A percentile compares a stretch with the other conserved stretches of the same genome.
These are phyloP conservation scores for Caenorhabditis sinica DNA, from an alignment of 2,888 invertebrate genomes.

Conservation along the genomic window DNA sequence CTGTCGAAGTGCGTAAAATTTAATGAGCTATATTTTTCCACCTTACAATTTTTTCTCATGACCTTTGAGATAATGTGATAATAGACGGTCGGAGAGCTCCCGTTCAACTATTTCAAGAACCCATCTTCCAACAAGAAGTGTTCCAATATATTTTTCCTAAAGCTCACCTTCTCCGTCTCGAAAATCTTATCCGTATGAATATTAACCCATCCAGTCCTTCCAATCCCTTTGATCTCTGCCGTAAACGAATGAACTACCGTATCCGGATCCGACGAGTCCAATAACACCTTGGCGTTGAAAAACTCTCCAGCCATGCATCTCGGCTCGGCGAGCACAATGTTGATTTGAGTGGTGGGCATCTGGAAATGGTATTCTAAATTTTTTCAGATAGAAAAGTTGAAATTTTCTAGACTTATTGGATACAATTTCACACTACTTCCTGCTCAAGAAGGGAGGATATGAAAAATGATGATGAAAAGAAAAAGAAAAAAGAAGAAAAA, in stretches of 20 bases:
- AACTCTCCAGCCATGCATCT: slow-evolving; percentile 80
- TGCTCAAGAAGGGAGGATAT: slow-evolving; percentile 4
- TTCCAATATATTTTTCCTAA: not conserved
- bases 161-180: slow-evolving; percentile 80
- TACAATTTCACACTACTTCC: slow-evolving; percentile 20
- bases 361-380: slow-evolving; percentile 60
- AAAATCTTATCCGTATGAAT: slow-evolving; percentile 83
- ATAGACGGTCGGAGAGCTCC: no score
- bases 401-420: not conserved
- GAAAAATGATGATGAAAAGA: slow-evolving; percentile 45
- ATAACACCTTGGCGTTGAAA: slow-evolving; percentile 78
- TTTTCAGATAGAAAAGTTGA: slow-evolving; percentile 5
- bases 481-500: slow-evolving; percentile 16
- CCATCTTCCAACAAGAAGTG: no score
- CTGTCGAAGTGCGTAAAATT: no score
- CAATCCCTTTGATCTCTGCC: slow-evolving; percentile 73
- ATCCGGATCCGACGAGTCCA: slow-evolving; percentile 82
- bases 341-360: slow-evolving; percentile 83
- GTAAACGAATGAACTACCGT: slow-evolving; percentile 75
- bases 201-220: slow-evolving; percentile 82
- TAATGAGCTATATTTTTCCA: no score
- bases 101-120: no score
- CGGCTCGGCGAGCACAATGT: slow-evolving; percentile 78
- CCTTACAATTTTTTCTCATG: no score
- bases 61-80: no score